A percentile compares a stretch with the other conserved stretches of the same genome.
Conservation (phyloP, 2,113 vertebrate genomes). For the Tragelaphus imberbis region DNA sequence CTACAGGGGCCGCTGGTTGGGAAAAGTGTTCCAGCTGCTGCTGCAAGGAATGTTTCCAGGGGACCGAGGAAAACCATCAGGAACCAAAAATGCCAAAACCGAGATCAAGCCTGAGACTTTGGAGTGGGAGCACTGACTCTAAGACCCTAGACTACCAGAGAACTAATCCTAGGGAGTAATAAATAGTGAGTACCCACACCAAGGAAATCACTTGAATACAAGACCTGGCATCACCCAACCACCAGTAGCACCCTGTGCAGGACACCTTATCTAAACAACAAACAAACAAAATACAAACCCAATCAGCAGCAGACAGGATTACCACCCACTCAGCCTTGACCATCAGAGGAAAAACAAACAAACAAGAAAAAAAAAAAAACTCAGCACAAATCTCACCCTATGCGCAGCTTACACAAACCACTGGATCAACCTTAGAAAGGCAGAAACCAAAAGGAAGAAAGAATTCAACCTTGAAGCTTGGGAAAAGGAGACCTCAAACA, state of each 20-base stretch:
- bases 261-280: not conserved
- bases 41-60: not conserved
- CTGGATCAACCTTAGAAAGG: not conserved
- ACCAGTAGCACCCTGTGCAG: not conserved
- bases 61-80: not conserved
- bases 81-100: not conserved
- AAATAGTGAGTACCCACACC: not conserved
- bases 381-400: not conserved
- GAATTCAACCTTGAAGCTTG: not conserved
- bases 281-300: not conserved
- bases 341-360: not conserved
- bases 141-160: not conserved
- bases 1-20: not conserved
- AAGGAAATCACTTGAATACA: not conserved
- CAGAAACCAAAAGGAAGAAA: not conserved
- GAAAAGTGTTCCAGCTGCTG: not conserved
- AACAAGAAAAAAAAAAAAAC: not conserved
- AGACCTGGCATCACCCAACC: not conserved
- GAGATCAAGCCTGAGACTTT: not conserved
- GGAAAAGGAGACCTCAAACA: not conserved
- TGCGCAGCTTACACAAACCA: not conserved
- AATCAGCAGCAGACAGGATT: not conserved
- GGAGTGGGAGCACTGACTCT: not conserved
- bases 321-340: not conserved
- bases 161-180: not conserved